Evolutionary conservation across 1,140 invertebrate genomes (phyloP), one percentile per base, ranked within the genome.

Genomic region (Cydia splendana): DNA sequence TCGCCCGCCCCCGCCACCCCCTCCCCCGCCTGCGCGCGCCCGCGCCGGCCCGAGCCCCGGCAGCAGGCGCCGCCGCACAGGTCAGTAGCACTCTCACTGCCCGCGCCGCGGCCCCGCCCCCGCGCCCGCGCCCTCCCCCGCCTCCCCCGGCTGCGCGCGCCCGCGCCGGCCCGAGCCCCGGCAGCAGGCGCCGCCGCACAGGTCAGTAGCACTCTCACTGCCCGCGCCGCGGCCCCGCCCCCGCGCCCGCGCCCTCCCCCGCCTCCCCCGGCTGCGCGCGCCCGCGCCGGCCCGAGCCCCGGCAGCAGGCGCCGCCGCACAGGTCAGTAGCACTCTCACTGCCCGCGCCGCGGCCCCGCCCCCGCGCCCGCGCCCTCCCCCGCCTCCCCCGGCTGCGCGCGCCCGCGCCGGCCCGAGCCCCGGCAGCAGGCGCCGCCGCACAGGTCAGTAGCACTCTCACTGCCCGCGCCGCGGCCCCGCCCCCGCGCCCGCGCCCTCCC

Each of bases 161-260:
- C n/a, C 69, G 1, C 0, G 30, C 4, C 38, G 69, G 0, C 45
- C 30, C 30, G 51, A 71, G 73, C 24, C 12, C 65, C 28, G 38
- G 45, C 75, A 24, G 57, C 13, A 18, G 62, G 10, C 42, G 74
- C 51, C n/a, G n/a, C n/a, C 38, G 0, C 38, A 34, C 30, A 34
- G 30, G 30, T 34, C 30, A 34, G 1, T 34, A n/a, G n/a, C n/a
- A n/a, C n/a, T n/a, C n/a, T n/a, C n/a, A n/a, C 20, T 80, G 78
- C 30, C 82, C 80, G 6, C 81, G 86, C 0, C 82, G 79, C 75
- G 84, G 84, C 34, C 53, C 7, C 78, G 82, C 4, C 87, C n/a
- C 18, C n/a, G n/a, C 2, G 18, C n/a, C 57, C 20, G 57, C 4
- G 13, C n/a, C n/a, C n/a, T 18, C 4, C 57, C 1, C 34, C 0